Evolutionary conservation across 2,113 vertebrate species (phyloP), one percentile per base, ranked within the genome.

Genomic region (Tetrao urogallus): DNA sequence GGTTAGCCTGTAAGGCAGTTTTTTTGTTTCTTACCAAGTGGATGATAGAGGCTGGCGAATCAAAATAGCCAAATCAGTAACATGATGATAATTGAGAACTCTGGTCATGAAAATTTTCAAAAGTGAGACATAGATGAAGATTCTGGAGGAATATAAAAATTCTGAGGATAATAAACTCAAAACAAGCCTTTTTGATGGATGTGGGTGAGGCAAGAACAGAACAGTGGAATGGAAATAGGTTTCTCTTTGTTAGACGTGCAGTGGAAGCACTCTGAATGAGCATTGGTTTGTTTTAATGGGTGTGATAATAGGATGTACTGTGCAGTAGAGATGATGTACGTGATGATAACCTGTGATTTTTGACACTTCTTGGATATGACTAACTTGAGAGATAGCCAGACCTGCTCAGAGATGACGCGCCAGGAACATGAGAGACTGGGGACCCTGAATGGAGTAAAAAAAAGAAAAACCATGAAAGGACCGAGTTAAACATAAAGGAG

Each of bases 271-370:
- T 22, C 48, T 56, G 27, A 52, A 38, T 72, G 48, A 42, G 22
- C 20, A 12, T 11, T 42, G 34, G 36, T 30, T 56, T 56, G 14
- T 74, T 74, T 74, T n/a, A 25, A 17, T 25, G 7, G 20, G 22
- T 45, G 22, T 56, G 40, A 24, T 21, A 18, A n/a, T n/a, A 74
- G 54, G 30, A 43, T n/a, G 28, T 34, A 17, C 21, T 28, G 3
- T 52, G 6, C 34, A 13, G 0, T 20, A n/a, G 52, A 25, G 32
- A 43, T 60, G 4, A 19, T 34, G 10, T 45, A 45, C 11, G 30
- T 79, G n/a, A 43, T 67, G 57, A 47, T 0, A 4, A n/a, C 3
- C 19, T 61, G 50, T 42, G 56, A 11, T 0, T 1, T 73, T 69
- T 60, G 28, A 3, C 24, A 13, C 36, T 10, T 79, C 38, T 56